Evolutionary conservation across 2,797 vertebrate genomes (phyloP), one percentile per base, ranked within the genome.

Genomic region (Leptoclinus maculatus): DNA sequence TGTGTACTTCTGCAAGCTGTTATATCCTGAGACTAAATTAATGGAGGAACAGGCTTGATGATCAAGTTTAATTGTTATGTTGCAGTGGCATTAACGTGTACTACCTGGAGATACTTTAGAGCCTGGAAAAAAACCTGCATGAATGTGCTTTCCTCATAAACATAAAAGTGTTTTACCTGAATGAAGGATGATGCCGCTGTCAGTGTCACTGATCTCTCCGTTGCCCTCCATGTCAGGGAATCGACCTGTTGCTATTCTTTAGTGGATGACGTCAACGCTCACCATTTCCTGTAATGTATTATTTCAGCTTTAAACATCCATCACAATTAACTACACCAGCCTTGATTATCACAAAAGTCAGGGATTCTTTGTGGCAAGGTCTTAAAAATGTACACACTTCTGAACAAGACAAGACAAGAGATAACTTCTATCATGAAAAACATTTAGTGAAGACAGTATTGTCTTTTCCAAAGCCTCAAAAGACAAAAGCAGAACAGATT

Each of bases 131-230:
- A 43, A 32, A 4, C 29, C 17, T 10, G 34, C 16, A 19, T 49
- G 0, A 23, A 56, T 19, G 25, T 43, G 39, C 14, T 21, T 41
- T 60, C 4, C 1, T 54, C n/a, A n/a, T n/a, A n/a, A n/a, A n/a
- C 2, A 70, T 2, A 34, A 32, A 29, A 29, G 23, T 39, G 27
- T 45, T 89, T 83, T 93, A 97, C 97, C 96, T 81, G 96, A 97
- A 85, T 97, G 96, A 71, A 97, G 94, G 87, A 97, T 97, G 91
- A 97, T 95, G 49, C 97, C 97, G 0, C 96, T 97, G 92, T 98
- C 97, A 0, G 95, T 95, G 93, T 97, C 96, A 38, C 97, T 98
- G 91, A 93, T 93, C 84, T 97, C 97, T 66, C 96, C 96, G 78
- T 95, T 97, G 56, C 83, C 93, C 74, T 96, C 97, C 97, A 97